phyloP scores from a whole-genome alignment of 2,888 invertebrate species.

The Thyatira batis region DNA sequence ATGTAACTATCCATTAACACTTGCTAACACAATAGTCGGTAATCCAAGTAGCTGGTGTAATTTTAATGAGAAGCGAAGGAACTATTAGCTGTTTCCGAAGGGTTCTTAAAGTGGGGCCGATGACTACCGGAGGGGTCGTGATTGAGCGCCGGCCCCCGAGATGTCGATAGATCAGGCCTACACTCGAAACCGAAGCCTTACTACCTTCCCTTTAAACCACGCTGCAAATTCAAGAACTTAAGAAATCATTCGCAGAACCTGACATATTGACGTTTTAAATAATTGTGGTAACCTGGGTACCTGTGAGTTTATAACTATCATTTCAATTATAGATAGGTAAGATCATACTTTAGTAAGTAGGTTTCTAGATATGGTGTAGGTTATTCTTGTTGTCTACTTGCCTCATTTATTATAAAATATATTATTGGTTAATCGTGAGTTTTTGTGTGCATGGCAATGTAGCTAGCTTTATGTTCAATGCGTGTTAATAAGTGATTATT shows the following conservation, averaged over 20 bases:
- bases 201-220: slow-evolving; percentile 28
- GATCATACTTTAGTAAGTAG: no score
- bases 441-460: no score
- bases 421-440: no score
- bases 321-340: no score
- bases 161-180: slow-evolving; percentile 52
- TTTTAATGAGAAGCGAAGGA: slow-evolving; percentile 24
- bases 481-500: no score
- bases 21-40: background rate
- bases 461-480: no score
- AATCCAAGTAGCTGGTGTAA: slow-evolving; percentile 1
- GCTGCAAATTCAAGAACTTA: slow-evolving; percentile 27
- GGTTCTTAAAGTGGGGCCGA: slow-evolving; percentile 39
- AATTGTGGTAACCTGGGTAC: no score
- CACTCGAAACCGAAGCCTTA: slow-evolving; percentile 26
- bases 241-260: background rate
- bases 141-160: slow-evolving; percentile 40
- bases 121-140: slow-evolving; percentile 46
- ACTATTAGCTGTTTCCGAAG: slow-evolving; percentile 37
- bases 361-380: no score
- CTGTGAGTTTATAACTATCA: no score
- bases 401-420: no score
- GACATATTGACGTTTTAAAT: background rate
- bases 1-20: background rate
- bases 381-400: no score